Conservation (phyloP, 2,888 invertebrate species). For the Tortrix viridana region DNA sequence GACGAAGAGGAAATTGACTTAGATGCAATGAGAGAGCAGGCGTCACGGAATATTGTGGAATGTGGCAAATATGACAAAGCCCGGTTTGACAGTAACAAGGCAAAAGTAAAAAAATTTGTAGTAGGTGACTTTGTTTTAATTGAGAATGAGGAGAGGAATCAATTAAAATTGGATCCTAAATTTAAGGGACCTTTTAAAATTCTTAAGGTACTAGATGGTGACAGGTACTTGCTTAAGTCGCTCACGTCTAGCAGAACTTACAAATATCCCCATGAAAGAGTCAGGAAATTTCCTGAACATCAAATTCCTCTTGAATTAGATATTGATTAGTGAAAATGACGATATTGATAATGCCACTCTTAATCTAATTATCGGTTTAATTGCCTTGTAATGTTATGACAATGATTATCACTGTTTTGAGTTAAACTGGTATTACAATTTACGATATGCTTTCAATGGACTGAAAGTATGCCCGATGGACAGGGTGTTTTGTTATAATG, state of each 20-base stretch:
- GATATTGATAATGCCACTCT: too few relatives aligned
- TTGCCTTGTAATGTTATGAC: too few relatives aligned
- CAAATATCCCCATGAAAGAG: constrained; percentile 43
- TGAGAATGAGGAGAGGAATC: constrained; percentile 40
- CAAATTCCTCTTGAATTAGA: too few relatives aligned
- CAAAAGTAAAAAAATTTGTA: constrained; percentile 26
- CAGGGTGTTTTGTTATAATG: too few relatives aligned
- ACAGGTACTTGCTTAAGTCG: constrained; percentile 38
- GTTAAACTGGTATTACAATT: too few relatives aligned
- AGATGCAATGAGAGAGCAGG: constrained; percentile 24
- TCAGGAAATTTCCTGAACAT: constrained; percentile 5
- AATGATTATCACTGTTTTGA: too few relatives aligned
- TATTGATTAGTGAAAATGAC: too few relatives aligned
- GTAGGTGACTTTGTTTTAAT: constrained; percentile 43
- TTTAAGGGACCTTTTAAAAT: constrained; percentile 42
- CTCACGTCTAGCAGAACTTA: constrained; percentile 39
- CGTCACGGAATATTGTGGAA: constrained; percentile 20
- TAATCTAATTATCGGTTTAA: too few relatives aligned
- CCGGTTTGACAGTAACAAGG: constrained; percentile 38
- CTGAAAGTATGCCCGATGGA: too few relatives aligned
- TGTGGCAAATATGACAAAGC: constrained; percentile 35
- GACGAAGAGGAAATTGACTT: constrained; percentile 21
- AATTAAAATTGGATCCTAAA: constrained; percentile 43
- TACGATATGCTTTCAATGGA: too few relatives aligned
- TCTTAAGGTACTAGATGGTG: constrained; percentile 38